These are phyloP conservation scores for Strix aluco DNA, from an alignment of 2,113 vertebrate genomes.

Conservation along the genomic window DNA sequence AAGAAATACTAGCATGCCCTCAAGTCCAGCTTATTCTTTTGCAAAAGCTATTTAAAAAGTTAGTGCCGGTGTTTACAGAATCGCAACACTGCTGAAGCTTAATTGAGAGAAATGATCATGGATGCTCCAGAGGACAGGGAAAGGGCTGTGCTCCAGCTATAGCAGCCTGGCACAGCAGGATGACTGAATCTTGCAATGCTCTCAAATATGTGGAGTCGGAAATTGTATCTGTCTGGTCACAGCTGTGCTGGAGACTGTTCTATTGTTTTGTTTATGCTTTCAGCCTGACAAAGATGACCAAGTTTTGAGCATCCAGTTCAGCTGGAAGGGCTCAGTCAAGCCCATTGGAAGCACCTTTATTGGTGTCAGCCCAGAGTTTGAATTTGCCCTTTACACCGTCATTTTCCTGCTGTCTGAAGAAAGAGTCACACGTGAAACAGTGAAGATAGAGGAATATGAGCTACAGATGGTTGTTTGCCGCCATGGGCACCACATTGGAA, in stretches of 20 bases:
- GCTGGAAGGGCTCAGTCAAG: constrained; percentile 85
- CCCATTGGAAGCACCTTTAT: constrained; percentile 82
- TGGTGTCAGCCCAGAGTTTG: constrained; percentile 85
- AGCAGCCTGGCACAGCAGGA: background rate
- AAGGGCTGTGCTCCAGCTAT: background rate
- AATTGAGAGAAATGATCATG: background rate
- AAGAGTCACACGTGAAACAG: constrained; percentile 69
- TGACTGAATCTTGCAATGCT: background rate
- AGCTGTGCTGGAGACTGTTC: background rate
- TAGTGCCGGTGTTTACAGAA: background rate
- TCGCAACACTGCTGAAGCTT: background rate
- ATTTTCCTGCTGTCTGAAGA: constrained; percentile 81
- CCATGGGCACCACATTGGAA: constrained; percentile 80
- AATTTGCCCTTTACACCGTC: constrained; percentile 84
- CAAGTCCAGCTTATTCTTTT: background rate
- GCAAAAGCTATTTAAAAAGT: background rate
- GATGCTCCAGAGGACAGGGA: background rate
- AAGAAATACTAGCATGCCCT: background rate
- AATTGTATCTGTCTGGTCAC: background rate
- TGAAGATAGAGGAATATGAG: constrained; percentile 82
- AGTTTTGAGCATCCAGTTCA: constrained; percentile 87
- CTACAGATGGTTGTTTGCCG: constrained; percentile 81
- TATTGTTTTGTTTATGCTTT: background rate
- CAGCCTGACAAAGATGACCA: constrained; percentile 86
- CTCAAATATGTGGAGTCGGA: background rate